These are phyloP conservation scores for Gambusia affinis DNA, from an alignment of 2,113 vertebrate species.

Conservation along the genomic window DNA sequence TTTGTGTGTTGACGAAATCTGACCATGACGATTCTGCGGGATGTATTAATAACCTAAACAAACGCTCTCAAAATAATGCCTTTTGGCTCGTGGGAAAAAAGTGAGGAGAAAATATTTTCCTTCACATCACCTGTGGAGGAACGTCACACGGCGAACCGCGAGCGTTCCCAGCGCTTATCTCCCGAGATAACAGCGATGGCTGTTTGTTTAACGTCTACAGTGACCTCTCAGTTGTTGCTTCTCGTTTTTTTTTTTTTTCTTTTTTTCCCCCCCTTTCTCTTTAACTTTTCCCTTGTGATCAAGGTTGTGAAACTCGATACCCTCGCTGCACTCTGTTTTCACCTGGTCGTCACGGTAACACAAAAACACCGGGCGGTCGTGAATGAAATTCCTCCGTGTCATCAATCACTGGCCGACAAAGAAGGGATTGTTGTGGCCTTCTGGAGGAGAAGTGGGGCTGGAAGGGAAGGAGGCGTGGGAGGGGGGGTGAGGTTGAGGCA, in stretches of 20 bases:
- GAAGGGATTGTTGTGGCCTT: conserved; percentile 75
- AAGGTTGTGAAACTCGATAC: conserved; percentile 76
- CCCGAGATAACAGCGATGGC: conserved; percentile 64
- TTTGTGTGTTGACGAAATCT: conserved; percentile 8
- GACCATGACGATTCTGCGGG: conserved; percentile 7
- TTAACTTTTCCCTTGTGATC: conserved; percentile 55
- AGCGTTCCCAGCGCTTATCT: conserved; percentile 73
- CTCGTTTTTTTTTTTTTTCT: conserved; percentile 14
- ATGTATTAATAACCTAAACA: conserved; percentile 39
- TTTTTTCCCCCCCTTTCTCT: fast-evolving
- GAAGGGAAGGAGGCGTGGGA: conserved; percentile 8
- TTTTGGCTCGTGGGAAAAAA: neutral
- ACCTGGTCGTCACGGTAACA: conserved; percentile 83
- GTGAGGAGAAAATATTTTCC: conserved; percentile 32
- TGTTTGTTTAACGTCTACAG: conserved; percentile 77
- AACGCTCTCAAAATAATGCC: neutral
- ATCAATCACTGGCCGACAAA: conserved; percentile 81
- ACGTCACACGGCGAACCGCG: conserved; percentile 29
- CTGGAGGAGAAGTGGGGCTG: conserved; percentile 50
- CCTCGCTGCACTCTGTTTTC: conserved; percentile 70
- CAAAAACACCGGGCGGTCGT: conserved; percentile 71
- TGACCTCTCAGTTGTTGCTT: conserved; percentile 54
- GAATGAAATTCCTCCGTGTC: conserved; percentile 81
- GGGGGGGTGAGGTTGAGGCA: conserved; percentile 42
- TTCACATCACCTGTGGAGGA: conserved; percentile 41